These are phyloP conservation scores for Procambarus clarkii DNA, from an alignment of 1,140 invertebrate species.

Conservation along the genomic window DNA sequence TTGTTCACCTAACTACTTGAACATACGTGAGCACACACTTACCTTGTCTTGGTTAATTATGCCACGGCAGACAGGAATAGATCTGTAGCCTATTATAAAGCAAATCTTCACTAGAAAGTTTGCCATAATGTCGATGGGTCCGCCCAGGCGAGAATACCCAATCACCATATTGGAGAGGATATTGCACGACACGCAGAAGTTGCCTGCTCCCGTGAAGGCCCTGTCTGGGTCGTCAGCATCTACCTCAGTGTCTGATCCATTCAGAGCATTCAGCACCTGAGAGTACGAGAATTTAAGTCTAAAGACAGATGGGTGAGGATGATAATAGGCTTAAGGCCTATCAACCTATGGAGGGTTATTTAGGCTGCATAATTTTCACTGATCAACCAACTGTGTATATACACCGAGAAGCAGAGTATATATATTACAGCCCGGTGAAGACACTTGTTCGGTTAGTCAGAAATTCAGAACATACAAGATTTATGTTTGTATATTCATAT, in stretches of 20 bases:
- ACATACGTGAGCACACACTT: not conserved
- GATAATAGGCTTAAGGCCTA: too few species aligned
- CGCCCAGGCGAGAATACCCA: constrained; percentile 40
- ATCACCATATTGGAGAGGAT: constrained; percentile 65
- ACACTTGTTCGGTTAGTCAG: too few species aligned
- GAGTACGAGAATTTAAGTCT: not conserved
- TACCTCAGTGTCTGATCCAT: not conserved
- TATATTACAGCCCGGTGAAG: too few species aligned
- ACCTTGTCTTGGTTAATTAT: constrained; percentile 71
- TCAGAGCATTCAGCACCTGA: constrained; percentile 29
- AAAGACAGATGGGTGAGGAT: too few species aligned
- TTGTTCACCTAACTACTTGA: too few species aligned
- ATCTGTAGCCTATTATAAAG: constrained; percentile 59
- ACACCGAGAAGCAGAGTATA: too few species aligned
- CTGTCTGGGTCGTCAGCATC: constrained; percentile 37
- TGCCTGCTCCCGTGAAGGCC: constrained; percentile 36
- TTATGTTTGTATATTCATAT: too few species aligned
- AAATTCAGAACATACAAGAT: too few species aligned
- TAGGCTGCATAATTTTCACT: too few species aligned
- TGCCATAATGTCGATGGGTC: constrained; percentile 60
- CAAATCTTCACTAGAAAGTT: constrained; percentile 67
- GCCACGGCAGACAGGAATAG: constrained; percentile 54
- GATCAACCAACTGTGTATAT: too few species aligned
- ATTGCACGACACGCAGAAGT: constrained; percentile 53
- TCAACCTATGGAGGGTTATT: too few species aligned